Evolutionary conservation across 2,113 vertebrate species (phyloP).

Genomic region (Triplophysa tibetana): DNA sequence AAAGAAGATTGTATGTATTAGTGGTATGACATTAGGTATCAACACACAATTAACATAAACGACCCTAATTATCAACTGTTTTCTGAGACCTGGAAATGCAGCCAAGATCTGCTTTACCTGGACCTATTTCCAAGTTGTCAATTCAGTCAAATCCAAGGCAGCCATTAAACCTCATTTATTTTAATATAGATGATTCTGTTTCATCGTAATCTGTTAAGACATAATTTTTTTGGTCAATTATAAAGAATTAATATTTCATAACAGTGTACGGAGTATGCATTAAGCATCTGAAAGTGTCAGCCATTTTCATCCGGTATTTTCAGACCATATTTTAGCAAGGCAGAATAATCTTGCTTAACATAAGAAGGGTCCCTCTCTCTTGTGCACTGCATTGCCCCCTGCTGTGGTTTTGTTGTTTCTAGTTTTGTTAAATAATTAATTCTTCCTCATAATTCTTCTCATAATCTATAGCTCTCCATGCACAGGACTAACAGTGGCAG

Average conservation of each 20-base stretch:
- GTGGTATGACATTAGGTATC: conserved; percentile 54
- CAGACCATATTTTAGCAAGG: conserved; percentile 67
- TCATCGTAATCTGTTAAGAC: no score
- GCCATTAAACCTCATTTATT: conserved; percentile 53
- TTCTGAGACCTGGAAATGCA: conserved; percentile 45
- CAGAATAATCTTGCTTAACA: conserved; percentile 74
- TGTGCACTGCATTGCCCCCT: conserved; percentile 71
- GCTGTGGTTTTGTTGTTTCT: conserved; percentile 75
- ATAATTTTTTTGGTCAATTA: conserved; percentile 40
- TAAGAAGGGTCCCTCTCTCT: conserved; percentile 67
- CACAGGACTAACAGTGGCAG: conserved; percentile 53
- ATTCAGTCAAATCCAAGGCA: conserved; percentile 54
- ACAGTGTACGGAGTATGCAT: conserved; percentile 70
- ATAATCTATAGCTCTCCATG: conserved; percentile 66
- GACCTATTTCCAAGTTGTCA: neutral
- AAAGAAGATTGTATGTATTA: conserved; percentile 35
- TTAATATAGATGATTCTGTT: neutral
- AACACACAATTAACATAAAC: conserved; percentile 57
- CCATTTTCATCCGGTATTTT: conserved; percentile 65
- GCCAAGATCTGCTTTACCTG: conserved; percentile 41
- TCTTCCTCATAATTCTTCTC: conserved; percentile 64
- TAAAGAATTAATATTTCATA: conserved; percentile 51
- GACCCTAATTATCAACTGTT: conserved; percentile 63
- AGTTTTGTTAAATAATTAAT: conserved; percentile 77
- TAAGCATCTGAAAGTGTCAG: conserved; percentile 67